Base-by-base conservation (phyloP, 1,140 invertebrate species). In the Halictus rubicundus region DNA sequence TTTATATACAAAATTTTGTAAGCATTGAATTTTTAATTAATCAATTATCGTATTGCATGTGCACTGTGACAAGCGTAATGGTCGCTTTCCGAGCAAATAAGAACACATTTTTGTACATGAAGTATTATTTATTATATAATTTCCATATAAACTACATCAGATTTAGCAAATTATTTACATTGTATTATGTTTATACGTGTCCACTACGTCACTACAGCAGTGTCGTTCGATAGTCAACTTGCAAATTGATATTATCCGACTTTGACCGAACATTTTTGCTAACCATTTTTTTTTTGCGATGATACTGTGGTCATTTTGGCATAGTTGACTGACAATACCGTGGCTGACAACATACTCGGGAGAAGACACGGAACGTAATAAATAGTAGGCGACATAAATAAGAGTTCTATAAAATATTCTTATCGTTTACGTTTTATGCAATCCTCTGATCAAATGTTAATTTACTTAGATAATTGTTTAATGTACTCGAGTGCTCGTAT, bases 131-230 rank as follows among this genome's bases (percentile, higher is more conserved):
- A 87, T 87, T 85, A 80, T 84, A 77, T 84, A 83, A 74, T 73
- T 68, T 83, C 63, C 68, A 80, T 80, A 69, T 64, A 80, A 66
- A 64, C 60, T 84, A 82, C 83, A 61, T 80, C 49, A 70, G 84
- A 70, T 83, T 64, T 21, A 75, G 80, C 81, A 42, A 81, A 68
- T 72, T 87, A 86, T 87, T 86, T 87, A 87, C 86, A 87, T 80
- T 61, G 69, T 65, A 78, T 73, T 87, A 82, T 59, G 54, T 27
- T 70, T 84, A 85, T 21, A 7, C 19, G n/a, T 52, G 10, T 63
- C 74, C 60, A 68, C 54, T 32, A 79, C 68, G 52, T 25, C 3
- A 46, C 60, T 42, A 42, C 60, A 61, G 59, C 63, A 60, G 52
- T 49, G 71, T 73, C 61, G 63, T 27, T 63, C 1, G 23, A 25